A percentile compares a stretch with the other conserved stretches of the same genome.
phyloP scores from a whole-genome alignment of 2,113 vertebrate species.

The Tragelaphus buxtoni region DNA sequence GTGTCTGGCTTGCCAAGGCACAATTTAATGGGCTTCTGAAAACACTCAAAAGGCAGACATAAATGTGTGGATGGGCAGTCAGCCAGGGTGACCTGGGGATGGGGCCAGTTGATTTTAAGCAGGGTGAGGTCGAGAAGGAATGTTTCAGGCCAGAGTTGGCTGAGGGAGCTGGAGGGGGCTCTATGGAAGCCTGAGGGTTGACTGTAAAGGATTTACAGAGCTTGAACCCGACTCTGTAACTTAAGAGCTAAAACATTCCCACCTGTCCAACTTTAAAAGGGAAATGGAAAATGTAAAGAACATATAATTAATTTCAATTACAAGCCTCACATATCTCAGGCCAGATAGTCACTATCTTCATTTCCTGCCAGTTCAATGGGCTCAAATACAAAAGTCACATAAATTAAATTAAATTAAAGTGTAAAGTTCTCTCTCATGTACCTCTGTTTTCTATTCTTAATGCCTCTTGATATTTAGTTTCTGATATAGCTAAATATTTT shows the following conservation, averaged over 20 bases:
- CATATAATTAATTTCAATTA: constrained; percentile 86
- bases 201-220: constrained; percentile 79
- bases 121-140: constrained; percentile 84
- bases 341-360: constrained; percentile 67
- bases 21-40: constrained; percentile 91
- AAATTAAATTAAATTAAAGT: constrained; percentile 68
- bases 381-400: constrained; percentile 56
- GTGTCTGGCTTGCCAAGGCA: constrained; percentile 87
- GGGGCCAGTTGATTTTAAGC: constrained; percentile 84
- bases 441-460: constrained; percentile 59
- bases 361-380: constrained; percentile 66
- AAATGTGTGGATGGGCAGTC: constrained; percentile 89
- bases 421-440: constrained; percentile 25
- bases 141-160: constrained; percentile 83
- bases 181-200: constrained; percentile 69
- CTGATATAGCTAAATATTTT: constrained; percentile 59
- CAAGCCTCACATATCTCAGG: constrained; percentile 70
- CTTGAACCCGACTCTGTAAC: constrained; percentile 73
- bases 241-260: constrained; percentile 79
- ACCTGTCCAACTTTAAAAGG: constrained; percentile 81
- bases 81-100: constrained; percentile 85
- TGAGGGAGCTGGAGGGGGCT: constrained; percentile 75
- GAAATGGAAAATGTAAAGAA: constrained; percentile 82
- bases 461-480: constrained; percentile 65
- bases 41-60: constrained; percentile 89